These are phyloP conservation scores for Drosophila parabipectinata DNA, from an alignment of 1,140 invertebrate species.

Conservation along the genomic window DNA sequence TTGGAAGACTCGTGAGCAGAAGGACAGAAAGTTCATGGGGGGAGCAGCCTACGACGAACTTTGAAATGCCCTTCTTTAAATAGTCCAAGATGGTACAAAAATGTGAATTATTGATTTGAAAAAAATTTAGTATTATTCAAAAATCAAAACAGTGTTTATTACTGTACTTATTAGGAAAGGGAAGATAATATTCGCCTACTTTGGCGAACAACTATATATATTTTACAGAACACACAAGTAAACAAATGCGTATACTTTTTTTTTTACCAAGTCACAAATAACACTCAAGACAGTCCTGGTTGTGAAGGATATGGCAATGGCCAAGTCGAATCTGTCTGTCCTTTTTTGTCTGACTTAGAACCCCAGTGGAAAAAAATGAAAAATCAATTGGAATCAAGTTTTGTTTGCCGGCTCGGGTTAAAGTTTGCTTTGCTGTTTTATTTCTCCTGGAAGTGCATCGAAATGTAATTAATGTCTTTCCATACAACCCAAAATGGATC, in stretches of 20 bases:
- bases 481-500: conserved; percentile 29
- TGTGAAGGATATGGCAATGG: neutral
- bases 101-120: too few relatives aligned
- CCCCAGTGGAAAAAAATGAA: conserved; percentile 31
- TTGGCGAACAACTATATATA: too few relatives aligned
- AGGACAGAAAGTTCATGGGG: conserved; percentile 21
- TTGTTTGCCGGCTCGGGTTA: conserved; percentile 5
- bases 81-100: neutral
- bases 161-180: too few relatives aligned
- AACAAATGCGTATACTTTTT: too few relatives aligned
- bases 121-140: neutral
- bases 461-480: conserved; percentile 65
- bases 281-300: neutral
- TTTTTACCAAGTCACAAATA: neutral
- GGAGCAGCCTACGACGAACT: conserved; percentile 17
- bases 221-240: too few relatives aligned
- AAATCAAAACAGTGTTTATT: neutral
- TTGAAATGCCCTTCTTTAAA: conserved; percentile 9
- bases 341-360: neutral
- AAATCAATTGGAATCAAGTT: conserved; percentile 43
- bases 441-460: conserved; percentile 37
- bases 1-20: conserved; percentile 26
- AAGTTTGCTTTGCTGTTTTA: neutral
- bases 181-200: too few relatives aligned
- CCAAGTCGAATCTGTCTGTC: conserved; percentile 11